These are phyloP conservation scores for Odontocerum albicorne DNA, from an alignment of 2,888 invertebrate genomes.

Conservation along the genomic window DNA sequence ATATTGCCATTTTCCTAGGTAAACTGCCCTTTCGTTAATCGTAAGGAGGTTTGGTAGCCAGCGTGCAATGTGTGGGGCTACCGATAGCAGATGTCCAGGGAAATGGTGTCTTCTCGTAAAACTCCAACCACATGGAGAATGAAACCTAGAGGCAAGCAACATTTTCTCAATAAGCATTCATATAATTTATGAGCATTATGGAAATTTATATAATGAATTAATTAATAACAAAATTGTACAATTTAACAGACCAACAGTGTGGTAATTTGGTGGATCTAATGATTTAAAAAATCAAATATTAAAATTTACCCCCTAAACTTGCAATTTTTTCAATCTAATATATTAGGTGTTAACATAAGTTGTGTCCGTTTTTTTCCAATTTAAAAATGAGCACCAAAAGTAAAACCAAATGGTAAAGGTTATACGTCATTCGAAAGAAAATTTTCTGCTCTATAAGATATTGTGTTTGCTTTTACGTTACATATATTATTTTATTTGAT, in stretches of 20 bases:
- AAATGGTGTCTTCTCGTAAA: slow-evolving; percentile 67
- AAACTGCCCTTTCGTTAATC: slow-evolving; percentile 69
- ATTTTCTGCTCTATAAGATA: too few species aligned
- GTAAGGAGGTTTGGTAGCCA: slow-evolving; percentile 69
- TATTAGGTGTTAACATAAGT: too few species aligned
- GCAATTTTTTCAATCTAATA: too few species aligned
- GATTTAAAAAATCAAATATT: too few species aligned
- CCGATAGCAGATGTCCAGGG: slow-evolving; percentile 68
- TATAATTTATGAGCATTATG: not conserved
- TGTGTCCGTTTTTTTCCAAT: too few species aligned
- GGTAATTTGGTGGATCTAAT: too few species aligned
- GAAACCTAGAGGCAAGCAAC: slow-evolving; percentile 54
- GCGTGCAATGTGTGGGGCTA: slow-evolving; percentile 64
- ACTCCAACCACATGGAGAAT: slow-evolving; percentile 70
- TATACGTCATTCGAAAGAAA: too few species aligned
- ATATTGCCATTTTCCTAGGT: slow-evolving; percentile 65
- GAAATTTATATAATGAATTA: not conserved
- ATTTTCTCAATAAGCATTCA: not conserved
- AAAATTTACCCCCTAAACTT: too few species aligned
- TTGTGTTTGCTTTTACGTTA: too few species aligned
- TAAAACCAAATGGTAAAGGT: too few species aligned
- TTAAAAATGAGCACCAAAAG: too few species aligned
- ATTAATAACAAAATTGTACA: not conserved
- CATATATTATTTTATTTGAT: too few species aligned
- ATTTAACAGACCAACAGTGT: not conserved